Evolutionary conservation across 1,140 invertebrate genomes (phyloP).

Genomic region (Coptotermes formosanus): DNA sequence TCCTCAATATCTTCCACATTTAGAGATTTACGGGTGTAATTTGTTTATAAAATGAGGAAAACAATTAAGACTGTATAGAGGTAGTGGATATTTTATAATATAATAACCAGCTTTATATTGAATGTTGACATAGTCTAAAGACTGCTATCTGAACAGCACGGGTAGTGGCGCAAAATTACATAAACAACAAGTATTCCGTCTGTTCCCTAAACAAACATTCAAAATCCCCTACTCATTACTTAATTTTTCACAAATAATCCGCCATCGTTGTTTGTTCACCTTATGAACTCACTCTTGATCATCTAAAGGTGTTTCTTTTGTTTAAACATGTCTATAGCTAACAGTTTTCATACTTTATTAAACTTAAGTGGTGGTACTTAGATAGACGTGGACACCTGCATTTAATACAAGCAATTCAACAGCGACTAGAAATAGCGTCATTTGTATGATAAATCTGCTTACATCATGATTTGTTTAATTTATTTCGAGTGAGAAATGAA

Average conservation of each 20-base stretch:
- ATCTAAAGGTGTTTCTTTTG: neutral
- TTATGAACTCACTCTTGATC: neutral
- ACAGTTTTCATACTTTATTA: neutral
- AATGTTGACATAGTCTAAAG: too few species aligned
- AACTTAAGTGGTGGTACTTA: neutral
- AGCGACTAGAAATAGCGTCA: neutral
- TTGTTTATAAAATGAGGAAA: too few species aligned
- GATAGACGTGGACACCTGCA: neutral
- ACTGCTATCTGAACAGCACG: too few species aligned
- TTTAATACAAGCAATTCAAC: neutral
- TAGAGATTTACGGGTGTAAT: too few species aligned
- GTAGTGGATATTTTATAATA: too few species aligned
- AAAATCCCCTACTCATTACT: too few species aligned
- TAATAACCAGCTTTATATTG: too few species aligned
- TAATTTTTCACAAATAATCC: neutral
- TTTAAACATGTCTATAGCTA: neutral
- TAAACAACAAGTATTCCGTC: too few species aligned
- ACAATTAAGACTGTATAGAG: too few species aligned
- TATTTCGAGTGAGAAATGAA: slow-evolving; percentile 9
- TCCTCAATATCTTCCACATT: too few species aligned
- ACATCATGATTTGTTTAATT: neutral
- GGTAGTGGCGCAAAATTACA: too few species aligned
- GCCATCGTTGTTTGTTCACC: neutral
- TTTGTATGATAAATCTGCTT: neutral
- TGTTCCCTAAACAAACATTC: too few species aligned